Percentiles rank a stretch among this genome's conserved stretches.
These are phyloP conservation scores for Streptopelia turtur DNA, from an alignment of 2,797 vertebrate species.

Conservation along the genomic window DNA sequence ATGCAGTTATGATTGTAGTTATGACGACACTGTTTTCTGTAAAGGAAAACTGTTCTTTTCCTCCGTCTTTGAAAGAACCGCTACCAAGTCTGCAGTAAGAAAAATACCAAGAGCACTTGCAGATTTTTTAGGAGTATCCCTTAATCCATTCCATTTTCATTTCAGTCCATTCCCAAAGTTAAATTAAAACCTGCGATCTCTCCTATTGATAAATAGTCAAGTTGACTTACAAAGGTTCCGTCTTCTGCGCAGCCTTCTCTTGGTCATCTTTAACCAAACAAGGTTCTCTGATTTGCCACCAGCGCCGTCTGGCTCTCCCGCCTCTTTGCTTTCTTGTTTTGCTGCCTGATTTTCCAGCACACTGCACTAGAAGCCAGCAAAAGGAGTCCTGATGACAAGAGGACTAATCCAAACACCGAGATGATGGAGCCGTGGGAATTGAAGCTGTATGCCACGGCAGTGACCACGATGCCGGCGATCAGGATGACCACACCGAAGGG, in stretches of 20 bases:
- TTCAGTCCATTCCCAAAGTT: conserved; percentile 22
- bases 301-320: conserved; percentile 89
- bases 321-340: conserved; percentile 83
- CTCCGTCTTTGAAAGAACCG: conserved; percentile 29
- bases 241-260: not conserved
- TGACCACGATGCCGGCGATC: conserved; percentile 88
- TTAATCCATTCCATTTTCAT: not conserved
- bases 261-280: conserved; percentile 81
- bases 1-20: not conserved
- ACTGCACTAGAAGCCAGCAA: conserved; percentile 85
- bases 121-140: conserved; percentile 6
- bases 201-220: conserved; percentile 46
- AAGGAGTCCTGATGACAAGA: conserved; percentile 85
- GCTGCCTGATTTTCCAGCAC: conserved; percentile 88
- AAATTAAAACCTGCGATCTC: conserved; percentile 47
- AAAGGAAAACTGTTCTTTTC: conserved; percentile 10
- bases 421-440: conserved; percentile 92
- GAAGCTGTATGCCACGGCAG: conserved; percentile 89
- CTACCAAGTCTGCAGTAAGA: conserved; percentile 55
- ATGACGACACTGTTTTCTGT: not conserved
- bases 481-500: conserved; percentile 90
- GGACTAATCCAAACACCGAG: conserved; percentile 88
- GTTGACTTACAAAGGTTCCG: conserved; percentile 15
- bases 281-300: conserved; percentile 85
- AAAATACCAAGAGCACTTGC: conserved; percentile 1